Percentiles rank a stretch among this genome's conserved stretches.
These are phyloP conservation scores for Sebastes glaucus DNA, from an alignment of 2,797 vertebrate genomes.

Conservation along the genomic window DNA sequence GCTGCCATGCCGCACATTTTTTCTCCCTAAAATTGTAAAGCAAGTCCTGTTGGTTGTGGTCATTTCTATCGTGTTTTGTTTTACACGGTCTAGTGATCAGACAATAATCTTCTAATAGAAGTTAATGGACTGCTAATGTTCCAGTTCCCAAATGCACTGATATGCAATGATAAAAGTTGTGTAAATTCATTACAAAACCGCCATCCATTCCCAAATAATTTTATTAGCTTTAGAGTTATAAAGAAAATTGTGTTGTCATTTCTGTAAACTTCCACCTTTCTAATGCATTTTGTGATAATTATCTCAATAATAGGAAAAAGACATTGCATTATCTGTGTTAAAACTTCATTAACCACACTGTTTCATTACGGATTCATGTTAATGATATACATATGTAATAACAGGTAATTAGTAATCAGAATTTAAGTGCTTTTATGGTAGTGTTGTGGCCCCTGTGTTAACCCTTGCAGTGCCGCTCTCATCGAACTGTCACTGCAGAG, in stretches of 20 bases:
- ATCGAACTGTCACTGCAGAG: not conserved
- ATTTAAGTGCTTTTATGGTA: constrained; percentile 2
- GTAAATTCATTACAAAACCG: not conserved
- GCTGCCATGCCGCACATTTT: constrained; percentile 31
- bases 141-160: not conserved
- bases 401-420: constrained; percentile 6
- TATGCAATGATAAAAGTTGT: not conserved
- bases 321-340: not conserved
- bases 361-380: not conserved
- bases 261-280: not conserved
- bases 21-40: not conserved
- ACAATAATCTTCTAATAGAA: constrained; percentile 19
- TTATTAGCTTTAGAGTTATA: not conserved
- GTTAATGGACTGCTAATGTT: not conserved
- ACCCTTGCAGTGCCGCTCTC: not conserved
- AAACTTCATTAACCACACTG: not conserved
- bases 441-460: not conserved
- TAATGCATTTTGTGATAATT: not conserved
- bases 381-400: not conserved
- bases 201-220: not conserved
- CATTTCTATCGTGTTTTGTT: constrained; percentile 17
- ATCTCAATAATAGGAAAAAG: not conserved
- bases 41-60: constrained; percentile 19
- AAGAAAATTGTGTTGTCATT: not conserved
- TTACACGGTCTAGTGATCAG: not conserved